Conservation (phyloP, 2,113 vertebrate species). For the Symphodus melops region DNA sequence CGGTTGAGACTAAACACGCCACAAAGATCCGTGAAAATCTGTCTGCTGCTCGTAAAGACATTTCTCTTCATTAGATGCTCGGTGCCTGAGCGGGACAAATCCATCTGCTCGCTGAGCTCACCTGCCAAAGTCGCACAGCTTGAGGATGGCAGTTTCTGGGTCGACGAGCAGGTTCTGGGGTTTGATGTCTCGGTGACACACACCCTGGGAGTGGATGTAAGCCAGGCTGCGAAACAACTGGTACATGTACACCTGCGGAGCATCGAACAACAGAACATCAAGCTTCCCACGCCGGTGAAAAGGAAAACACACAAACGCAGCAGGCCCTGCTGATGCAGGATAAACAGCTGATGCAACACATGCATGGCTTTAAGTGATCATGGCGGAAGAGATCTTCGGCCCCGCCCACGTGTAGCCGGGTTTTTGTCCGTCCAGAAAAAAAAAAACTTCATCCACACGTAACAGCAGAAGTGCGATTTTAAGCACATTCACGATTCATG, state of each 20-base stretch:
- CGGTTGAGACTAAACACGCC: background rate
- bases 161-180: constrained; percentile 94
- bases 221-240: constrained; percentile 95
- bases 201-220: constrained; percentile 95
- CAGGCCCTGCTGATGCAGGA: too few species aligned
- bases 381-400: too few species aligned
- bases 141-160: constrained; percentile 92
- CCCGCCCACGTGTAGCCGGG: too few species aligned
- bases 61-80: background rate
- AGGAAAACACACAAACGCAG: background rate
- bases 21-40: background rate
- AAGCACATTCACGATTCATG: too few species aligned
- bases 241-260: constrained; percentile 92
- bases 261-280: background rate
- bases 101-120: constrained; percentile 43
- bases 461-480: too few species aligned
- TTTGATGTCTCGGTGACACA: constrained; percentile 95
- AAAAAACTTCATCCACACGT: too few species aligned
- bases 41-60: background rate
- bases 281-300: background rate
- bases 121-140: constrained; percentile 96
- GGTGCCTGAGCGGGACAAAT: background rate
- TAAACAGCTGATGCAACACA: too few species aligned
- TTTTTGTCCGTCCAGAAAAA: too few species aligned
- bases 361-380: too few species aligned